Evolutionary conservation across 2,797 vertebrate genomes (phyloP).

Genomic region (Phaenicophaeus curvirostris): DNA sequence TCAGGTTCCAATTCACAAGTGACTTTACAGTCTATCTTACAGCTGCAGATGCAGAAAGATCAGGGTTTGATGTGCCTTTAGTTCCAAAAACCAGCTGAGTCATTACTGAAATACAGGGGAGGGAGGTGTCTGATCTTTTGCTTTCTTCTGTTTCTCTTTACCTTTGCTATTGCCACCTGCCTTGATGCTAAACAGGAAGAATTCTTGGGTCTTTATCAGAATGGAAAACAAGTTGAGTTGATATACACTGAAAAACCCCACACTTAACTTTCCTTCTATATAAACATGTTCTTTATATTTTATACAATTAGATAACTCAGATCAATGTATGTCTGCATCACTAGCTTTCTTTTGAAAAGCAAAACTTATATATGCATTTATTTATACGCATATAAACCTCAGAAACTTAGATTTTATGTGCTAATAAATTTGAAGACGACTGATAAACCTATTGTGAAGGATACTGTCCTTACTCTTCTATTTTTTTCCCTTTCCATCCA

Average conservation of each 20-base stretch:
- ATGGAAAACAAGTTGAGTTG: neutral
- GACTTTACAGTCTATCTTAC: neutral
- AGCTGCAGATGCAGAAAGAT: neutral
- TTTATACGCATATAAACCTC: rapidly evolving
- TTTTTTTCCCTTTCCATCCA: neutral
- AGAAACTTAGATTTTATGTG: neutral
- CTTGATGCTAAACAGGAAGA: neutral
- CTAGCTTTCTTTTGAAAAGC: neutral
- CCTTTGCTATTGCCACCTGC: neutral
- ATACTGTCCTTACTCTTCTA: rapidly evolving
- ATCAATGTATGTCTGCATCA: neutral
- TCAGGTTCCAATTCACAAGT: neutral
- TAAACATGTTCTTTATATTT: neutral
- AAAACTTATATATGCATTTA: neutral
- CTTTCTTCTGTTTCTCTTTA: neutral
- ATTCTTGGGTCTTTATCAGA: neutral
- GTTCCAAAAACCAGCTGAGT: neutral
- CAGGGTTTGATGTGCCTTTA: neutral
- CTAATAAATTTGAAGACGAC: neutral
- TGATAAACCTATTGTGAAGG: neutral
- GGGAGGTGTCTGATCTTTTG: neutral
- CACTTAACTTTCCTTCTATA: neutral
- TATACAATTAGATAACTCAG: neutral
- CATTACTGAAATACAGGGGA: neutral
- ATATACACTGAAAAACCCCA: neutral